These are phyloP conservation scores for Carettochelys insculpta DNA, from an alignment of 2,113 vertebrate species.

Conservation along the genomic window DNA sequence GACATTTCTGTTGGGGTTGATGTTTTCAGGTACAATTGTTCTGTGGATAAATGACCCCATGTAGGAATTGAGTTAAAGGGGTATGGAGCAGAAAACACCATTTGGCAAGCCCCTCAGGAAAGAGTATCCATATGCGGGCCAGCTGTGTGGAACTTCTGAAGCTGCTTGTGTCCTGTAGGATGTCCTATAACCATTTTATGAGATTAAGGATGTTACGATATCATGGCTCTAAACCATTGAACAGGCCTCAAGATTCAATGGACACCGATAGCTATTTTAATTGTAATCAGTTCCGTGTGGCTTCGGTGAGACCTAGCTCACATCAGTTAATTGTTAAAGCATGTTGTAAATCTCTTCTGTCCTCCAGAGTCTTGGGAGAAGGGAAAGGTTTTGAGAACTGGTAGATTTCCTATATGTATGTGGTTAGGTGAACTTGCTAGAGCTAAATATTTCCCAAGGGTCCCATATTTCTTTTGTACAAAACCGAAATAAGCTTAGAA, in stretches of 20 bases:
- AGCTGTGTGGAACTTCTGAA: not conserved
- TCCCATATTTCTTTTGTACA: not conserved
- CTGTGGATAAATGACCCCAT: fast-evolving
- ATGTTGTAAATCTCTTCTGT: not conserved
- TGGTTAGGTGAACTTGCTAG: not conserved
- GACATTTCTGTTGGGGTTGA: not conserved
- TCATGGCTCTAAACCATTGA: not conserved
- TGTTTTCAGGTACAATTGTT: not conserved
- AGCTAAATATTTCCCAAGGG: not conserved
- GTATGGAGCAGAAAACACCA: not conserved
- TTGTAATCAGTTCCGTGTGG: not conserved
- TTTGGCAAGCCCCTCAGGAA: not conserved
- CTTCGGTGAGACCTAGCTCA: not conserved
- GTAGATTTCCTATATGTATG: not conserved
- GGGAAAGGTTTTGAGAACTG: not conserved
- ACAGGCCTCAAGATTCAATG: not conserved
- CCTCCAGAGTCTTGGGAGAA: not conserved
- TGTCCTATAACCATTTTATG: not conserved
- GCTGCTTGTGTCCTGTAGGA: constrained; percentile 12
- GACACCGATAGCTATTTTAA: constrained; percentile 37
- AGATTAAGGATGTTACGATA: constrained; percentile 38
- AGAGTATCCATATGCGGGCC: not conserved
- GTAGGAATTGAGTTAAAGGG: not conserved
- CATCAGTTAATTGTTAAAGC: not conserved
- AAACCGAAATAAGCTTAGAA: not conserved